Percentiles rank a stretch among this genome's conserved stretches.
Conservation (phyloP, 2,113 vertebrate species). For the Pygoscelis adeliae region DNA sequence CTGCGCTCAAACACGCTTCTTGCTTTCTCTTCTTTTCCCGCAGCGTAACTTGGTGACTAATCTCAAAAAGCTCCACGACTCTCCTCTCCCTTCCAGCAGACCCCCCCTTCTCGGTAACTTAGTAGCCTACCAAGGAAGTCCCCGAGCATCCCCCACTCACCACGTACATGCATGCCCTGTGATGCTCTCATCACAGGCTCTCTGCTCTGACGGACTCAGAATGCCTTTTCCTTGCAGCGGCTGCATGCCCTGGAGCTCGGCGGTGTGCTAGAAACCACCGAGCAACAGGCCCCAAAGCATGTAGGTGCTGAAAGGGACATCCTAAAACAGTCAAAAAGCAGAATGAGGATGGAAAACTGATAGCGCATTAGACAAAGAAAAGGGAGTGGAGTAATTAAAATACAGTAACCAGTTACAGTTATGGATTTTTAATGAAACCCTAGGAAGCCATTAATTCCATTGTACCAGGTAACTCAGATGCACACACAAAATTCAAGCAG, state of each 20-base stretch:
- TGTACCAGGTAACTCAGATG: neutral
- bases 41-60: neutral
- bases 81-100: neutral
- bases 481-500: neutral
- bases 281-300: neutral
- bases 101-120: neutral
- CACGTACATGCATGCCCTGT: neutral
- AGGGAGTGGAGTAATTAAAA: neutral
- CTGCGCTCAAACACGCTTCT: neutral
- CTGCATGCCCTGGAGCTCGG: neutral
- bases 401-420: neutral
- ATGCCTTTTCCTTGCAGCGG: neutral
- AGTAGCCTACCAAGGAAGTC: neutral
- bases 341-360: slow-evolving; percentile 34
- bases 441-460: neutral
- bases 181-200: neutral
- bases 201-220: slow-evolving; percentile 2
- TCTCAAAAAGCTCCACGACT: neutral
- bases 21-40: neutral
- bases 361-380: neutral
- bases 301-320: slow-evolving; percentile 24
- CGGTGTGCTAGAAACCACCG: neutral
- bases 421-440: neutral
- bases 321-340: slow-evolving; percentile 34
- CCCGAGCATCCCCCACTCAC: neutral